Evolutionary conservation across 2,888 invertebrate genomes (phyloP).

Genomic region (Drosophila koepferae): DNA sequence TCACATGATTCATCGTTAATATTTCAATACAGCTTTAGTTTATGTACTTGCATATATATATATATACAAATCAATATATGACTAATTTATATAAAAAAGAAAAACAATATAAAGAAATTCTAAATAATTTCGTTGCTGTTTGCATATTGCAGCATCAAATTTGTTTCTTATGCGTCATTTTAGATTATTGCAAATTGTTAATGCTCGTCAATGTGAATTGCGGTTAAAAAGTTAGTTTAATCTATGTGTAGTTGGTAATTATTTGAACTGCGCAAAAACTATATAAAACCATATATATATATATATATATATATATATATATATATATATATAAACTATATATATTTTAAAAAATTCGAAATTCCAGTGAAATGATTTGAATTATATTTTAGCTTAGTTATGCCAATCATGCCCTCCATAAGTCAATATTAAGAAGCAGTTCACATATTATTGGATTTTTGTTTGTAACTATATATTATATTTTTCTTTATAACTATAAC

Average conservation of each 20-base stretch:
- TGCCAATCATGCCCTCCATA: not conserved
- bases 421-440: not conserved
- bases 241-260: not conserved
- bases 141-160: conserved; percentile 1
- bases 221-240: conserved; percentile 8
- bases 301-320: not conserved
- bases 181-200: conserved; percentile 5
- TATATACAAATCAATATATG: not conserved
- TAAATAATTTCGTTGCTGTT: not conserved
- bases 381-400: not conserved
- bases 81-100: conserved; percentile 21
- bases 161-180: conserved; percentile 34
- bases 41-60: conserved; percentile 6
- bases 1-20: conserved; percentile 11
- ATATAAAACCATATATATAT: not conserved
- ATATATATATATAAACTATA: not conserved
- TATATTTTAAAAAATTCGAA: not conserved
- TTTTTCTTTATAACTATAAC: too few relatives aligned
- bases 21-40: not conserved
- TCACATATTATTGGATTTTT: too few relatives aligned
- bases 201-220: conserved; percentile 3
- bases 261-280: not conserved
- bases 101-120: conserved; percentile 3
- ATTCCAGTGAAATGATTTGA: not conserved
- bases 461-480: too few relatives aligned